A percentile compares a stretch with the other conserved stretches of the same genome.
Evolutionary conservation across 1,140 invertebrate species (phyloP).

Genomic region (Apocrypta bakeri): DNA sequence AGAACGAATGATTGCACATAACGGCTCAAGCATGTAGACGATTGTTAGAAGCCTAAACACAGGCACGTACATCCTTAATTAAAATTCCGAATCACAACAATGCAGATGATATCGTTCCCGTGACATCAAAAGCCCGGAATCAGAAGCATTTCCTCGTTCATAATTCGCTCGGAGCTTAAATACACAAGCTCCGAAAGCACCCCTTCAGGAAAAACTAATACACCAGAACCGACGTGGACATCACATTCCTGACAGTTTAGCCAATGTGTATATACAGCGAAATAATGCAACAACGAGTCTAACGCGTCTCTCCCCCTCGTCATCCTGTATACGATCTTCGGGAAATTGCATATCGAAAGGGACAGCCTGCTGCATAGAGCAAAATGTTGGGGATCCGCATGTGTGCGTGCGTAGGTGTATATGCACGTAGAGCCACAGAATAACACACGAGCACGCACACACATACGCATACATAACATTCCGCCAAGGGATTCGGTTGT

Average conservation of each 20-base stretch:
- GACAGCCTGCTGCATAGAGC: background rate
- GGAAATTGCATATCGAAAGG: conserved; percentile 24
- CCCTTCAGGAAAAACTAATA: background rate
- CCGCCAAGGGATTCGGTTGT: conserved; percentile 1
- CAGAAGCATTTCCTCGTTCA: no score
- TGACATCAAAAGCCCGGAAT: no score
- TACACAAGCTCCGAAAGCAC: no score
- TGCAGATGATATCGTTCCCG: no score
- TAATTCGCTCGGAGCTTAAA: no score
- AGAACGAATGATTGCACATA: no score
- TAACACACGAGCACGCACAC: background rate
- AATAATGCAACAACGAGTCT: background rate
- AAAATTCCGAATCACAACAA: no score
- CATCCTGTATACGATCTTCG: background rate
- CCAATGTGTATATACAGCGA: background rate
- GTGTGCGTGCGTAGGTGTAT: background rate
- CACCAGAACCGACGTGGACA: background rate
- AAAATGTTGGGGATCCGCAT: background rate
- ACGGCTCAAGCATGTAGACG: no score
- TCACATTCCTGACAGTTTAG: background rate
- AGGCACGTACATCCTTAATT: no score
- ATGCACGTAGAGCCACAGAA: background rate
- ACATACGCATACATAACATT: background rate
- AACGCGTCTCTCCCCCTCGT: background rate
- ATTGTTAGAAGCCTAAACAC: no score